Conservation (phyloP, 2,797 vertebrate species). For the Anabacerthia variegaticeps region DNA sequence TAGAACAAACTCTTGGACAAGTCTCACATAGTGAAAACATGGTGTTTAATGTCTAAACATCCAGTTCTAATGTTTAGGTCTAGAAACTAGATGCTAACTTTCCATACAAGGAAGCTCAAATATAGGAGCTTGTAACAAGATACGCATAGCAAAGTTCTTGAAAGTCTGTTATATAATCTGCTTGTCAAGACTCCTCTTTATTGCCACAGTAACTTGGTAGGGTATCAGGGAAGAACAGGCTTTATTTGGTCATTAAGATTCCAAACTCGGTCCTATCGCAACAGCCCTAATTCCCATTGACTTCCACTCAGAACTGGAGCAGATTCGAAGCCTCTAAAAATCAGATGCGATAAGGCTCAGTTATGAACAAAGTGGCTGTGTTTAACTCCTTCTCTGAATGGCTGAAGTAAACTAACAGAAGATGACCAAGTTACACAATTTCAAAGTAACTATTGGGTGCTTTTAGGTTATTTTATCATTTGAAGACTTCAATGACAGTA, state of each 20-base stretch:
- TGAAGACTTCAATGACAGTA: not conserved
- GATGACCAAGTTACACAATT: not conserved
- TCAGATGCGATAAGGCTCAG: not conserved
- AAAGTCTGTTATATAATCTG: not conserved
- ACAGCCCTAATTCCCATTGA: not conserved
- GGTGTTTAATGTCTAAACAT: not conserved
- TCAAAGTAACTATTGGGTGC: not conserved
- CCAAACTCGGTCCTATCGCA: not conserved
- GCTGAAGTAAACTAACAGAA: not conserved
- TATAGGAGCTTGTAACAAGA: not conserved
- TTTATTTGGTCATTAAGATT: not conserved
- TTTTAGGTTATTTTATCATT: not conserved
- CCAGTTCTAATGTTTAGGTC: not conserved
- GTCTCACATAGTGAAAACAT: not conserved
- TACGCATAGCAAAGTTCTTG: not conserved
- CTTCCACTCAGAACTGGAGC: not conserved
- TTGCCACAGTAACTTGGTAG: not conserved
- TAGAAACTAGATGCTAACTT: not conserved
- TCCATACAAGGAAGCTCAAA: not conserved
- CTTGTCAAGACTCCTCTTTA: not conserved
- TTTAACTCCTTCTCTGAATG: not conserved
- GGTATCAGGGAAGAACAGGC: not conserved
- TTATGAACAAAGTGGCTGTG: not conserved
- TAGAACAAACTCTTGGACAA: not conserved
- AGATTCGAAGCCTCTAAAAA: not conserved